These are phyloP conservation scores for Caenorhabditis sp. DNA, from an alignment of 2,888 invertebrate genomes.

Conservation along the genomic window DNA sequence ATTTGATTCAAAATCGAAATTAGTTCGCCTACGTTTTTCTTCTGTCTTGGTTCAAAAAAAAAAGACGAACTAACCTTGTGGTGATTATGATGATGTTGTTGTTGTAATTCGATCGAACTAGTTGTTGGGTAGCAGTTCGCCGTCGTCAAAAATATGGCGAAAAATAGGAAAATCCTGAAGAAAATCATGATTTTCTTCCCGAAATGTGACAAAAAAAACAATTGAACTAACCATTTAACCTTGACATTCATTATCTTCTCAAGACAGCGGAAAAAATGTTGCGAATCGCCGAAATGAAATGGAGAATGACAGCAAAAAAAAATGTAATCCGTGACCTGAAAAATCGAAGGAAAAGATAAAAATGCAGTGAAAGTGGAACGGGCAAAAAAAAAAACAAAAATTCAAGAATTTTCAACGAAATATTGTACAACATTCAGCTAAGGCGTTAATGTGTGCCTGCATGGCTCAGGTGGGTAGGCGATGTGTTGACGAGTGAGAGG, in stretches of 20 bases:
- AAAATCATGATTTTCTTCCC: not conserved
- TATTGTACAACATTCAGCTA: no score
- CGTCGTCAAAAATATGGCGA: not conserved
- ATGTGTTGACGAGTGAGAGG: no score
- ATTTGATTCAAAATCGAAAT: not conserved
- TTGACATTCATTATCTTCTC: slow-evolving; percentile 14
- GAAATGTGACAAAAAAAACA: not conserved
- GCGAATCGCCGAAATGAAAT: not conserved
- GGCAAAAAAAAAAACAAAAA: not conserved
- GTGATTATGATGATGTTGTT: slow-evolving; percentile 31
- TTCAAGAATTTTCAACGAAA: not conserved
- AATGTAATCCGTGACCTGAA: slow-evolving; percentile 3
- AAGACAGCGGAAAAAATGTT: slow-evolving; percentile 6
- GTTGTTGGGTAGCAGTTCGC: not conserved
- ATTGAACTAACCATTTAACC: slow-evolving; percentile 10
- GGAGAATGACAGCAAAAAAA: slow-evolving; percentile 8
- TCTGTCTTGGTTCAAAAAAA: not conserved
- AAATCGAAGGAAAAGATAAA: not conserved
- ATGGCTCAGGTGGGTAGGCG: no score
- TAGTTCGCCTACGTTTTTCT: no score
- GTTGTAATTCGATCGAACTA: not conserved
- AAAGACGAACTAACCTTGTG: slow-evolving; percentile 22
- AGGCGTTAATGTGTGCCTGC: no score
- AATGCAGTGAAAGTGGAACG: not conserved
- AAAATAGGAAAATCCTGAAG: slow-evolving; percentile 1